phyloP scores from a whole-genome alignment of 2,113 vertebrate genomes.

The Antennarius striatus region DNA sequence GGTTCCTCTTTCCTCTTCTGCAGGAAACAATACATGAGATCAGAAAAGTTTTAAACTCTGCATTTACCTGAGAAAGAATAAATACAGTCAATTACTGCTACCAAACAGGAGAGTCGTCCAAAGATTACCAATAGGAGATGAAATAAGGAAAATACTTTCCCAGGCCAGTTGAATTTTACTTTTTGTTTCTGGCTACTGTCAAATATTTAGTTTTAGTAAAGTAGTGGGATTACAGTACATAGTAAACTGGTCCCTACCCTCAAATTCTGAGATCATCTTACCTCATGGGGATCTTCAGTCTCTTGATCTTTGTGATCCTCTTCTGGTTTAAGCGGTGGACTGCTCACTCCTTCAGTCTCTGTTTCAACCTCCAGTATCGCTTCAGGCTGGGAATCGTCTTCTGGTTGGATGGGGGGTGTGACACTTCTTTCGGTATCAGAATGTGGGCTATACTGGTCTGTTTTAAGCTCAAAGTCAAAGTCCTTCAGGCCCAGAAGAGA shows the following conservation, averaged over 20 bases:
- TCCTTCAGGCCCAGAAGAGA: slow-evolving; percentile 39
- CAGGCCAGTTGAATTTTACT: neutral
- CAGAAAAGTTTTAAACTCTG: neutral
- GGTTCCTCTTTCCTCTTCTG: slow-evolving; percentile 58
- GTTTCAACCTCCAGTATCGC: neutral
- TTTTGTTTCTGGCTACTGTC: neutral
- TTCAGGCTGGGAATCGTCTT: slow-evolving; percentile 5
- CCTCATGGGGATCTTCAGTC: slow-evolving; percentile 27
- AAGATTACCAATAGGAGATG: neutral
- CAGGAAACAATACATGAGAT: slow-evolving; percentile 13
- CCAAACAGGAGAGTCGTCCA: neutral
- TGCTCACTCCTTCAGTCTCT: slow-evolving; percentile 9
- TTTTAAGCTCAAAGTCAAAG: neutral
- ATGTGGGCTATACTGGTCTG: neutral
- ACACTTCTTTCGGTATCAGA: slow-evolving; percentile 17
- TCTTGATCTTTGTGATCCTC: slow-evolving; percentile 29
- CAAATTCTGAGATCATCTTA: slow-evolving; percentile 8
- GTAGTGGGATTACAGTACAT: no score
- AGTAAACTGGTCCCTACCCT: neutral
- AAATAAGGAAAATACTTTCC: no score
- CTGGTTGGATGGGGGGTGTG: neutral
- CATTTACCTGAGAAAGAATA: neutral
- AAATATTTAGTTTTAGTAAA: neutral
- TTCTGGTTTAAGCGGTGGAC: slow-evolving; percentile 3
- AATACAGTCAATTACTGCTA: neutral